Percentiles rank a stretch among this genome's conserved stretches.
phyloP scores from a whole-genome alignment of 2,888 invertebrate species.

The Cephus nigrinus region DNA sequence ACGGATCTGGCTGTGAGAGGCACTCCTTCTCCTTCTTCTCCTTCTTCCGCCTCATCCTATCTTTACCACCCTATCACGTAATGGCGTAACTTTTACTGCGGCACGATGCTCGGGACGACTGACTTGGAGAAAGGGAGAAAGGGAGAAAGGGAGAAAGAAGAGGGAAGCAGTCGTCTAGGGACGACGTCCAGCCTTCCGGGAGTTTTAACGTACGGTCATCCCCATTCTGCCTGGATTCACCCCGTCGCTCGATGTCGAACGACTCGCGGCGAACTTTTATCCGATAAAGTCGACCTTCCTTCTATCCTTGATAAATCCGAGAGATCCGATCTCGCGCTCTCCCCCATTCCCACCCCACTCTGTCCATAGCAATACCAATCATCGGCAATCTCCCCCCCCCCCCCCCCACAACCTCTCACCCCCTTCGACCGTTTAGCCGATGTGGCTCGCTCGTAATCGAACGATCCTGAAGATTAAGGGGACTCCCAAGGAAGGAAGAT shows the following conservation, averaged over 20 bases:
- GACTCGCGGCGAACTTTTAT: slow-evolving; percentile 39
- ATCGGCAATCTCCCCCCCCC: too few species aligned
- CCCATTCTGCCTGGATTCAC: slow-evolving; percentile 32
- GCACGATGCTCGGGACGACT: slow-evolving; percentile 30
- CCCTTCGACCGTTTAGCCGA: too few species aligned
- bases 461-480: too few species aligned
- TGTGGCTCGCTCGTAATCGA: too few species aligned
- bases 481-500: too few species aligned
- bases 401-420: too few species aligned
- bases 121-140: not conserved
- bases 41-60: slow-evolving; percentile 29
- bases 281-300: slow-evolving; percentile 33
- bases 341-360: not conserved
- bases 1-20: too few species aligned
- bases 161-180: slow-evolving; percentile 15
- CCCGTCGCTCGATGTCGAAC: slow-evolving; percentile 15
- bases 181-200: slow-evolving; percentile 41
- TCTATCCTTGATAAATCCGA: slow-evolving; percentile 1
- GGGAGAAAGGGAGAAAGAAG: slow-evolving; percentile 1
- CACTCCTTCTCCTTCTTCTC: slow-evolving; percentile 13
- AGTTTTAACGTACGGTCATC: slow-evolving; percentile 63
- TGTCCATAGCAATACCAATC: too few species aligned
- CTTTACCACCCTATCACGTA: slow-evolving; percentile 56
- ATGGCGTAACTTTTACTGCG: slow-evolving; percentile 59
- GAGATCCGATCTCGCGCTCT: not conserved